Conservation (phyloP, 2,888 invertebrate species). For the Polydrusus pterygomalis region DNA sequence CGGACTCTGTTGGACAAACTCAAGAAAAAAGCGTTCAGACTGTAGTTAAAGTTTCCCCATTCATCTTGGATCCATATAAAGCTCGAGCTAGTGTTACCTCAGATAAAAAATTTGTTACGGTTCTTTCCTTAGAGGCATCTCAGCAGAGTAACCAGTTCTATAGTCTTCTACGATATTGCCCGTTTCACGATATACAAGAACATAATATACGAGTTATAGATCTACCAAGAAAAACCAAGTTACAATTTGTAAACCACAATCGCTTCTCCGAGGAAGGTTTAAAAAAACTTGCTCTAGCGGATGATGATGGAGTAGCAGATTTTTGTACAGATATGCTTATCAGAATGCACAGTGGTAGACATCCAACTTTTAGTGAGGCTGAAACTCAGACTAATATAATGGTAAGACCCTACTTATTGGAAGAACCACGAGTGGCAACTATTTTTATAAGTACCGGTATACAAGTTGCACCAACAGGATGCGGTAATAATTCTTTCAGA, state of each 20-base stretch:
- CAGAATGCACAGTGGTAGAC: slow-evolving; percentile 33
- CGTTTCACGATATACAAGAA: slow-evolving; percentile 60
- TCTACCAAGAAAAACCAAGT: slow-evolving; percentile 57
- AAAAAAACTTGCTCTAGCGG: slow-evolving; percentile 52
- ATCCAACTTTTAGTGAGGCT: slow-evolving; percentile 43
- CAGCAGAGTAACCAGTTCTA: slow-evolving; percentile 53
- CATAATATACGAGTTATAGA: slow-evolving; percentile 56
- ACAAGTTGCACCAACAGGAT: slow-evolving; percentile 32
- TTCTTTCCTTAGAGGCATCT: slow-evolving; percentile 43
- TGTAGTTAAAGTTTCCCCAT: slow-evolving; percentile 59
- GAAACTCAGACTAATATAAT: slow-evolving; percentile 58
- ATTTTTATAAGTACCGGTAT: slow-evolving; percentile 40
- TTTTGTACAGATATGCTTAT: slow-evolving; percentile 55
- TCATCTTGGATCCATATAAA: slow-evolving; percentile 52
- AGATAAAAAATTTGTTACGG: slow-evolving; percentile 56
- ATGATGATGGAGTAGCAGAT: slow-evolving; percentile 61
- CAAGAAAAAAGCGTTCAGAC: slow-evolving; percentile 59
- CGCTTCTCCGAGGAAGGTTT: slow-evolving; percentile 41
- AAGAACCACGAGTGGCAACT: slow-evolving; percentile 54
- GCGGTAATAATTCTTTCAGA: neutral
- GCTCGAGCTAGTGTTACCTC: slow-evolving; percentile 51
- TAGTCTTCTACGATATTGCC: slow-evolving; percentile 59
- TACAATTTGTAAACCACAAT: slow-evolving; percentile 42
- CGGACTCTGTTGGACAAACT: neutral
- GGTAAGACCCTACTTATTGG: slow-evolving; percentile 58